Percentiles rank a stretch among this genome's conserved stretches.
phyloP scores from a whole-genome alignment of 2,113 vertebrate species.

The Pungitius pungitius region DNA sequence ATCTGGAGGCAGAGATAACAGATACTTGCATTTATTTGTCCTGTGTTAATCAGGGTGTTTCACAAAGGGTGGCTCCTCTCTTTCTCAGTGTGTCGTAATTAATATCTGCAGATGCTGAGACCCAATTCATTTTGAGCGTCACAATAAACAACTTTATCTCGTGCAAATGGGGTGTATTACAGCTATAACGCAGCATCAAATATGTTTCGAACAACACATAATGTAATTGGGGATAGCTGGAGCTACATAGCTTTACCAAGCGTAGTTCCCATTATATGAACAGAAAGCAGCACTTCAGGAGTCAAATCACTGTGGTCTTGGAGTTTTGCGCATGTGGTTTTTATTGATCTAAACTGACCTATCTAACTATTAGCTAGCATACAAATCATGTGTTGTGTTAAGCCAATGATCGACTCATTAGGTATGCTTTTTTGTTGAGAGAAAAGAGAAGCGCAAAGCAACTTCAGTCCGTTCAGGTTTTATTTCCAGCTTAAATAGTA shows the following conservation, averaged over 20 bases:
- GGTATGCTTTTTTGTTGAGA: no score
- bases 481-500: neutral
- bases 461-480: neutral
- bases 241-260: neutral
- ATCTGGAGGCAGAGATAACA: conserved; percentile 4
- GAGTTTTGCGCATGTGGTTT: neutral
- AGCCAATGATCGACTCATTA: neutral
- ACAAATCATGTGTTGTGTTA: neutral
- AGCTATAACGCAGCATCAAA: neutral
- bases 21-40: neutral
- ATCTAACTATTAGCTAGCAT: neutral
- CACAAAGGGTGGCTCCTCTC: neutral
- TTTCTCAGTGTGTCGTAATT: neutral
- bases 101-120: neutral
- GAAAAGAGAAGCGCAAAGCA: neutral
- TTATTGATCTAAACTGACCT: neutral
- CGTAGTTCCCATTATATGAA: neutral
- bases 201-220: neutral
- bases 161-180: neutral
- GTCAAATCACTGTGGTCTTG: neutral
- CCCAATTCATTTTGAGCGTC: neutral
- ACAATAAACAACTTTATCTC: neutral
- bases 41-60: neutral
- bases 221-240: neutral
- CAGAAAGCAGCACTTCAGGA: neutral